Evolutionary conservation across 2,797 vertebrate species (phyloP), one percentile per base, ranked within the genome.

Genomic region (Psittacula echo): DNA sequence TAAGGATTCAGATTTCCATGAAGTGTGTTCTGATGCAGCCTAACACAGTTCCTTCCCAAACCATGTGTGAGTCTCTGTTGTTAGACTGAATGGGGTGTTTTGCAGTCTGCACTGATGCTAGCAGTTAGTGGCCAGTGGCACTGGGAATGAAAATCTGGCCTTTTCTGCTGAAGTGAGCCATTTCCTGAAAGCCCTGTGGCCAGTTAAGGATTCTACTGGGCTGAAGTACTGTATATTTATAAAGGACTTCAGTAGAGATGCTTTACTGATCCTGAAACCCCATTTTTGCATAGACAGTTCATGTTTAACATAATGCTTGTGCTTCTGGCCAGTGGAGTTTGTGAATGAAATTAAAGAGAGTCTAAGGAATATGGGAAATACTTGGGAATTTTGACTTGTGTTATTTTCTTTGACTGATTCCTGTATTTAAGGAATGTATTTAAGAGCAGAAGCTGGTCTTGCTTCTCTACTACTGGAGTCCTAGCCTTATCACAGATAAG

Each of bases 161-260:
- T 89, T 91, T 83, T 65, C 87, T 54, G 91, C 47, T 65, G 44
- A 85, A 72, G 15, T 1, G 45, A 74, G 42, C 64, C 82, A 32
- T 68, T 51, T 64, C 42, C 62, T 70, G 71, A 71, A 89, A 86
- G 79, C 64, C 67, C 70, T 76, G 62, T 72, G 87, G 50, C 77
- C 92, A 83, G 64, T 65, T 87, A 54, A 37, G 32, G 80, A 78
- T 91, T 92, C 26, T 71, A 42, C 74, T 89, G 65, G 56, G 50
- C 70, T 87, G 60, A 85, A 84, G 91, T 76, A 83, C 56, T 73
- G 51, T 90, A 72, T 83, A 66, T 84, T 91, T 79, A 62, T 89
- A 32, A 91, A 87, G 58, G 85, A 85, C 60, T 93, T 44, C 50
- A 54, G 71, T 53, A 90, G 70, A 80, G 81, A 3, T 85, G 37